Evolutionary conservation across 2,113 vertebrate species (phyloP), one percentile per base, ranked within the genome.

Genomic region (Trachemys scripta): DNA sequence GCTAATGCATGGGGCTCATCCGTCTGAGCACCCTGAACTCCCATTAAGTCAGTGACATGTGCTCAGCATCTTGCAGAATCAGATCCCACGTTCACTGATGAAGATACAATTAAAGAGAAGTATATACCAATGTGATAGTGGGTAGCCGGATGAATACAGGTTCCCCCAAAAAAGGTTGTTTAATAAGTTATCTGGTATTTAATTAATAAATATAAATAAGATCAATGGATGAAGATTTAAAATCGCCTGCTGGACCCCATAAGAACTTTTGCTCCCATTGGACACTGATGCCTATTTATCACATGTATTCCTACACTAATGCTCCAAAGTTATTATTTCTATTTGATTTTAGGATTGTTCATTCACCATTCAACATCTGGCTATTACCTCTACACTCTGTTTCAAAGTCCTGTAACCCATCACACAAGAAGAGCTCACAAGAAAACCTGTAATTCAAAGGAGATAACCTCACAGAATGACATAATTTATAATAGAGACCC

Each of bases 401-500:
- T 94, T 89, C 53, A 94, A 90, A 85, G 45, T n/a, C 20, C 83
- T 79, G 19, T 59, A 24, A 80, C 49, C n/a, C 0, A 1, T 80
- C 84, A 45, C 5, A 59, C 45, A 84, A 65, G 78, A 88, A 93
- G 51, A 94, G 69, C 27, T 84, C 2, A 20, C 24, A 38, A 81
- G 56, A 47, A 80, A 79, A 93, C 14, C 22, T 89, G 2, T 47
- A 69, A 92, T 89, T 94, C 86, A 90, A 82, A 88, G 57, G 50
- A 51, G 29, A 80, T 65, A 92, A 95, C 25, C 50, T 94, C 82
- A 38, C 81, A 95, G 82, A 25, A 31, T 80, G 51, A 47, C 72
- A 91, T 79, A 87, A 93, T 91, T 94, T 54, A 94, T 75, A 90
- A 75, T 16, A 62, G 90, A 85, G 76, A 91, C 57, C 57, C n/a